Conservation (phyloP, 2,113 vertebrate species). For the Acrocephalus kingi region DNA sequence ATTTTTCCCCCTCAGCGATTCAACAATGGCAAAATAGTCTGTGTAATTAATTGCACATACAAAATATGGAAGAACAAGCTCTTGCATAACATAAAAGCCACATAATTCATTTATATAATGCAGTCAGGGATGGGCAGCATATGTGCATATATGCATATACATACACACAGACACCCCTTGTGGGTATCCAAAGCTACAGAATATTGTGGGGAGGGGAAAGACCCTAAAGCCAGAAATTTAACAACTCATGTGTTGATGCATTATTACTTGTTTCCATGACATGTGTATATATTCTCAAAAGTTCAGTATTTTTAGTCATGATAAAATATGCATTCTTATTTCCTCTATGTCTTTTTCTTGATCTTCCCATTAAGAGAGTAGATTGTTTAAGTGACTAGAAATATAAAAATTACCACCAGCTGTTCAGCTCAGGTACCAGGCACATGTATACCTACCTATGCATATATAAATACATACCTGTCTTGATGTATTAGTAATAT, state of each 20-base stretch:
- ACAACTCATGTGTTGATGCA: neutral
- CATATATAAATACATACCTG: neutral
- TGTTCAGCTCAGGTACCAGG: neutral
- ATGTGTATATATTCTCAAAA: neutral
- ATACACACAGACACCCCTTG: neutral
- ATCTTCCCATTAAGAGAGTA: neutral
- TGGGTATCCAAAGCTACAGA: neutral
- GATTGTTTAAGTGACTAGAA: neutral
- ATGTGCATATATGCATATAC: neutral
- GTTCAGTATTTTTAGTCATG: neutral
- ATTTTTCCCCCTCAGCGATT: constrained; percentile 4
- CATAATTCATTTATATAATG: constrained; percentile 24
- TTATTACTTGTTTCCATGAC: neutral
- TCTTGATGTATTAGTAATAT: neutral
- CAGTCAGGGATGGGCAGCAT: neutral
- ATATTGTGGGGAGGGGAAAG: neutral
- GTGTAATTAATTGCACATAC: constrained; percentile 23
- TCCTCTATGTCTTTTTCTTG: neutral
- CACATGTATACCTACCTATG: neutral
- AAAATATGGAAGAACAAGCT: constrained; percentile 34
- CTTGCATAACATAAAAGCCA: constrained; percentile 23
- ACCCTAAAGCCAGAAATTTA: neutral
- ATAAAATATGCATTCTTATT: neutral
- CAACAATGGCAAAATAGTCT: neutral
- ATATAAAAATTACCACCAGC: neutral